These are phyloP conservation scores for Sebastolobus alascanus DNA, from an alignment of 2,797 vertebrate genomes.

Conservation along the genomic window DNA sequence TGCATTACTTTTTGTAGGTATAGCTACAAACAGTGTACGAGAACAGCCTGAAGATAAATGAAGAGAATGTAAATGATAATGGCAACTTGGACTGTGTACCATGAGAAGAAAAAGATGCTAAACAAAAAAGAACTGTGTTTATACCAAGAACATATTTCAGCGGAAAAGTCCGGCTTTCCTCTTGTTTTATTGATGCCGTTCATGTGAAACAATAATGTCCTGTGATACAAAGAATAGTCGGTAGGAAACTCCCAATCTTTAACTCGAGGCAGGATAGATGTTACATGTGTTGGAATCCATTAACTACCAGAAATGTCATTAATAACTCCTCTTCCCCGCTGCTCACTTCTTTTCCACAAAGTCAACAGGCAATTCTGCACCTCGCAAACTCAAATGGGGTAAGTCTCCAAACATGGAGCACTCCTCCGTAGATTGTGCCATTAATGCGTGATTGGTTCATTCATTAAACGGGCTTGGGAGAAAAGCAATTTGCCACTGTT, in stretches of 20 bases:
- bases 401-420: constrained; percentile 29
- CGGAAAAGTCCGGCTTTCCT: neutral
- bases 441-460: constrained; percentile 40
- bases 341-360: constrained; percentile 8
- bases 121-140: neutral
- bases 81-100: neutral
- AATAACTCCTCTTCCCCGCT: neutral
- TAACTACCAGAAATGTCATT: neutral
- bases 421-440: constrained; percentile 32
- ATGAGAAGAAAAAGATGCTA: neutral
- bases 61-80: neutral
- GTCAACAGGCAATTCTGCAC: neutral
- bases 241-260: neutral
- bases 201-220: neutral
- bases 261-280: neutral
- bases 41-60: neutral
- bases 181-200: neutral
- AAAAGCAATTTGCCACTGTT: constrained; percentile 36
- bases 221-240: neutral
- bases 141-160: neutral
- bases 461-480: constrained; percentile 35
- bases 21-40: too few relatives aligned
- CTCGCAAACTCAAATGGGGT: neutral
- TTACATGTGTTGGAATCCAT: neutral
- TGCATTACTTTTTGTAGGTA: too few relatives aligned